Evolutionary conservation across 2,113 vertebrate species (phyloP), one percentile per base, ranked within the genome.

Genomic region (Seriola rivoliana): DNA sequence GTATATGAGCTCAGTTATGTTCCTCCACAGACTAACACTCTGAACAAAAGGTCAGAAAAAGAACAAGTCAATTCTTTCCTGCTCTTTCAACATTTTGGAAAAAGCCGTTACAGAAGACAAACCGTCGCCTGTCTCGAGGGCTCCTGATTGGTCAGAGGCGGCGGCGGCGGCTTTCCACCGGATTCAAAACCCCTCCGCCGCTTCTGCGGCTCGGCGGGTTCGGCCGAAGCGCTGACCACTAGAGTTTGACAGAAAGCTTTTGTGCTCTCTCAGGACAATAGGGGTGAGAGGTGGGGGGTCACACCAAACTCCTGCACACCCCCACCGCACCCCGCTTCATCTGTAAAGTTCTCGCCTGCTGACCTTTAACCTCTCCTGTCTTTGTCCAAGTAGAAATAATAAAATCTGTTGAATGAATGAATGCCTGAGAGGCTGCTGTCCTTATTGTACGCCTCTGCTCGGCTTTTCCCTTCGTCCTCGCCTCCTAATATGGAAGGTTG

Each of bases 381-480:
- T 94, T 95, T 95, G 93, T 95, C 85, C 81, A 40, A 76, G 87
- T 81, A 91, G 93, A 94, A 94, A 95, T 93, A 94, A 94, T 93
- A 88, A 95, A 93, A 94, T 86, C 90, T 85, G 92, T 89, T 94
- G 29, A 74, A 84, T 84, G 68, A 78, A 90, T 79, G 83, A 84
- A 88, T 80, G 88, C 84, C 89, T 75, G 77, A 70, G 75, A 71
- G 75, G 19, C 85, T 34, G 80, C 75, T 60, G 75, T 82, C 84
- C 52, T 62, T 88, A 77, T 90, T 92, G 83, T 84, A 79, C 81
- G 54, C 73, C 82, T 64, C 57, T 13, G 64, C 32, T 25, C 19
- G 65, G 59, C 44, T 69, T 52, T 62, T 76, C 62, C 71, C 66
- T 50, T 54, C 50, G 10, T 88, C 80, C 78, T 73, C 6, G 44